phyloP scores from a whole-genome alignment of 2,113 vertebrate genomes.

The Corynorhinus townsendii region DNA sequence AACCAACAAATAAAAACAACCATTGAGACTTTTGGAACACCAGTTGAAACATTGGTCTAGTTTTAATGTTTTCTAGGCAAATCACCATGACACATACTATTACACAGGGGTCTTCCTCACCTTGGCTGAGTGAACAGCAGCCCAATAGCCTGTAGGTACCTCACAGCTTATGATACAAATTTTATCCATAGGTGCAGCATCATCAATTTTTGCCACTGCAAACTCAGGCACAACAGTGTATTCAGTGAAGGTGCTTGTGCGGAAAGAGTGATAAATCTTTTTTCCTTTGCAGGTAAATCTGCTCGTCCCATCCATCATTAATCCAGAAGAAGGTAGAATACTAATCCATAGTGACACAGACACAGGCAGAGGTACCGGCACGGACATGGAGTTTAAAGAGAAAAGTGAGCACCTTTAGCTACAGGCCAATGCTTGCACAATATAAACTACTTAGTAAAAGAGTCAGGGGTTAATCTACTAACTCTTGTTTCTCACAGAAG shows the following conservation, averaged over 20 bases:
- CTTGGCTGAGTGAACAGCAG: constrained; percentile 84
- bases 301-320: constrained; percentile 70
- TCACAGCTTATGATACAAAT: constrained; percentile 85
- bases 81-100: neutral
- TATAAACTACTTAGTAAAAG: constrained; percentile 42
- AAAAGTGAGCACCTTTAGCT: neutral
- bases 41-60: neutral
- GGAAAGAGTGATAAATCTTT: constrained; percentile 81
- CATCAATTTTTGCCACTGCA: constrained; percentile 80
- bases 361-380: neutral
- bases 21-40: neutral
- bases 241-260: constrained; percentile 85
- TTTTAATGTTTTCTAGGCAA: neutral
- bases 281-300: constrained; percentile 83
- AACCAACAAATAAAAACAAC: neutral
- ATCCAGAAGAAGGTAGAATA: neutral
- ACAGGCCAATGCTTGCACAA: constrained; percentile 44
- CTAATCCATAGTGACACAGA: neutral
- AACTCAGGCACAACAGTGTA: constrained; percentile 84
- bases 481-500: constrained; percentile 83
- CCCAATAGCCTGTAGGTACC: constrained; percentile 83
- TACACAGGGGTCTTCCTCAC: constrained; percentile 61
- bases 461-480: constrained; percentile 29
- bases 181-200: constrained; percentile 82
- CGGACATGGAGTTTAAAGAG: neutral